phyloP scores from a whole-genome alignment of 2,113 vertebrate species.

The Embiotoca jacksoni region DNA sequence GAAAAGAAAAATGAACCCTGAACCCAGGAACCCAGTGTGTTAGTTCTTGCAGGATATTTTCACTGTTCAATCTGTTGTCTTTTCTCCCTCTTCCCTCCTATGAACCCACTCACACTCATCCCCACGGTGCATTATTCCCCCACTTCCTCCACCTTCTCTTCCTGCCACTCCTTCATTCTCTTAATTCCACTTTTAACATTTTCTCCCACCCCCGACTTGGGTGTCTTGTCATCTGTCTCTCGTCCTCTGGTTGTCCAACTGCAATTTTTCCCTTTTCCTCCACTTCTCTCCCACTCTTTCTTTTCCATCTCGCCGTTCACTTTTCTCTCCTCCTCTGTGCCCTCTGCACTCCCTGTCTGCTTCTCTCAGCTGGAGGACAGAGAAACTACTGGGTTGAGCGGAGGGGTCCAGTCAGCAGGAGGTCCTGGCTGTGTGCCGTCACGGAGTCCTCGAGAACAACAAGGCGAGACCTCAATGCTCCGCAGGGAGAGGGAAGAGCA shows the following conservation, averaged over 20 bases:
- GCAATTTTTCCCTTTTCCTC: slow-evolving; percentile 33
- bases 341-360: slow-evolving; percentile 23
- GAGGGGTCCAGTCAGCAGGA: slow-evolving; percentile 70
- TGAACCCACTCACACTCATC: slow-evolving; percentile 72
- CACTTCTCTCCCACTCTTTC: slow-evolving; percentile 43
- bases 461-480: slow-evolving; percentile 57
- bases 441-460: slow-evolving; percentile 15
- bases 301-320: slow-evolving; percentile 17
- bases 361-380: slow-evolving; percentile 80
- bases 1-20: slow-evolving; percentile 62
- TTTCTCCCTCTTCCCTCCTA: slow-evolving; percentile 48
- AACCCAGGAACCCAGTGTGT: slow-evolving; percentile 33
- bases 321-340: slow-evolving; percentile 34
- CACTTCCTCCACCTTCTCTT: slow-evolving; percentile 71
- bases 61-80: slow-evolving; percentile 44
- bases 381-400: slow-evolving; percentile 67
- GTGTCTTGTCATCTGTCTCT: slow-evolving; percentile 46
- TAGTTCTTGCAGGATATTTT: slow-evolving; percentile 68
- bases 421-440: slow-evolving; percentile 62
- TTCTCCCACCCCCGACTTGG: slow-evolving; percentile 27
- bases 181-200: slow-evolving; percentile 63
- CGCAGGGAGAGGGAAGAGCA: slow-evolving; percentile 83
- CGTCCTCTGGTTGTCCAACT: slow-evolving; percentile 29
- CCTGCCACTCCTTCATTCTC: slow-evolving; percentile 80
- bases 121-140: slow-evolving; percentile 57